Percentiles rank a stretch among this genome's conserved stretches.
These are phyloP conservation scores for Micrastur ruficollis DNA, from an alignment of 2,797 vertebrate species.

Conservation along the genomic window DNA sequence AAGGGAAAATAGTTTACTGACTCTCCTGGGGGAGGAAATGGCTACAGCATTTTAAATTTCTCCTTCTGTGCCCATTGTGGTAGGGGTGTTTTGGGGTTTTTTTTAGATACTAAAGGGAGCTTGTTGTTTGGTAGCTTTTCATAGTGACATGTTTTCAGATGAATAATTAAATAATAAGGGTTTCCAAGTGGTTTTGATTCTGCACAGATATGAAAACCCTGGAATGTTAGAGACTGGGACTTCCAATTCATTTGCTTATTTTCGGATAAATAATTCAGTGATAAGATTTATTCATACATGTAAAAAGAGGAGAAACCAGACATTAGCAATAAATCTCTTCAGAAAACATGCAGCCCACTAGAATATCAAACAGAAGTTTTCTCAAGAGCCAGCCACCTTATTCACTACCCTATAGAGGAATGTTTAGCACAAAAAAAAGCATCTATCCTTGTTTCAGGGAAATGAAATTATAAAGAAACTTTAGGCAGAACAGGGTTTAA, in stretches of 20 bases:
- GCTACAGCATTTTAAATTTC: background rate
- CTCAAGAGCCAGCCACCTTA: background rate
- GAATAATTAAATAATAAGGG: background rate
- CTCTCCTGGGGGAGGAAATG: background rate
- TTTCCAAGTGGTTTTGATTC: background rate
- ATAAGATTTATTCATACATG: background rate
- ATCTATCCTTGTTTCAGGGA: background rate
- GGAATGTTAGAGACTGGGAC: background rate
- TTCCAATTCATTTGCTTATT: background rate
- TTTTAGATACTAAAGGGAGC: background rate
- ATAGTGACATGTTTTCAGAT: background rate
- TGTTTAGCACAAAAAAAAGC: background rate
- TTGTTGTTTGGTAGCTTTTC: background rate
- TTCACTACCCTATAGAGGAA: background rate
- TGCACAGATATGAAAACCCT: background rate
- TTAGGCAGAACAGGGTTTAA: background rate
- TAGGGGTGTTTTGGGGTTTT: no score
- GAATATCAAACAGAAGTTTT: background rate
- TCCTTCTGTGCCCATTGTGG: background rate
- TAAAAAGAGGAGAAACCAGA: background rate
- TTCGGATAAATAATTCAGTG: slow-evolving; percentile 6
- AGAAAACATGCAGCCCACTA: background rate
- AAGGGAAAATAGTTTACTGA: background rate
- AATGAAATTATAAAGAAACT: background rate
- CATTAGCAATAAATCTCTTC: background rate